phyloP scores from a whole-genome alignment of 2,113 vertebrate genomes.

The Zootoca vivipara region DNA sequence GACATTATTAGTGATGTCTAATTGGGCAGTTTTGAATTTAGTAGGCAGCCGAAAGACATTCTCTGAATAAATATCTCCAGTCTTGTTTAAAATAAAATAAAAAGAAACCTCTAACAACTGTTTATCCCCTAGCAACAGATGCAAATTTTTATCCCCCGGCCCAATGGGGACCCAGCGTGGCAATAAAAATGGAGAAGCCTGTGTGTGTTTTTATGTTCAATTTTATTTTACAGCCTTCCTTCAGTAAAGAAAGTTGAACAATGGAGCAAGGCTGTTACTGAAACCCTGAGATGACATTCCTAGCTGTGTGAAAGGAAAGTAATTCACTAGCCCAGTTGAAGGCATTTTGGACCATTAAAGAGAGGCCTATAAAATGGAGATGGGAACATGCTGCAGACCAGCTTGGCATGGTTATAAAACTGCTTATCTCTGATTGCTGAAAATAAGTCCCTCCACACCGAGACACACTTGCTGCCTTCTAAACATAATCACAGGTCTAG shows the following conservation, averaged over 20 bases:
- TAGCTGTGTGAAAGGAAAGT: not conserved
- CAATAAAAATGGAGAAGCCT: not conserved
- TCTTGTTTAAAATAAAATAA: not conserved
- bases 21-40: not conserved
- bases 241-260: not conserved
- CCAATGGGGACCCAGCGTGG: not conserved
- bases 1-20: not conserved
- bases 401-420: not conserved
- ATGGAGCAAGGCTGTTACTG: rapidly evolving
- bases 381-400: rapidly evolving
- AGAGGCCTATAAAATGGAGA: not conserved
- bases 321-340: not conserved
- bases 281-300: not conserved
- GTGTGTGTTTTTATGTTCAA: not conserved
- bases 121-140: not conserved
- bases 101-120: not conserved
- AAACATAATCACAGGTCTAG: not conserved
- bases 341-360: not conserved
- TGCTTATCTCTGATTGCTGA: not conserved
- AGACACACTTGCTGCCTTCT: not conserved
- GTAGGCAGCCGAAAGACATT: not conserved
- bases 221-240: conserved; percentile 15
- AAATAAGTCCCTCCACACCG: not conserved
- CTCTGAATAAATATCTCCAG: not conserved
- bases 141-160: rapidly evolving